Conservation (phyloP, 1,140 invertebrate genomes). For the Monomorium pharaonis region DNA sequence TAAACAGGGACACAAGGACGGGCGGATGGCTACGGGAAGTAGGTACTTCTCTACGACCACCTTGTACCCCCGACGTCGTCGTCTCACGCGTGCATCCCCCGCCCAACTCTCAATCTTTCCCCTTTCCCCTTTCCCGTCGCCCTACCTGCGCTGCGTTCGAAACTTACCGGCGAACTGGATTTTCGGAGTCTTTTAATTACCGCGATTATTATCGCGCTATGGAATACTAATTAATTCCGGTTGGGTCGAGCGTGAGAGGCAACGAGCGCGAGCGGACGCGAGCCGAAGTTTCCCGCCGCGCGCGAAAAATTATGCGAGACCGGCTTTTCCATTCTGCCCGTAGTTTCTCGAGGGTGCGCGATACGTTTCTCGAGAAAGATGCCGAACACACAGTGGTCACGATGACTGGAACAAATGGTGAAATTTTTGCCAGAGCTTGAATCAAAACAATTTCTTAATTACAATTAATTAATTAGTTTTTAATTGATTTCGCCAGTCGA, state of each 20-base stretch:
- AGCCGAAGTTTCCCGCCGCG: not conserved
- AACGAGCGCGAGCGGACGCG: not conserved
- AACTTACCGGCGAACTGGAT: constrained; percentile 57
- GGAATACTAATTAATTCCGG: constrained; percentile 63
- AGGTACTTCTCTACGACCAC: constrained; percentile 60
- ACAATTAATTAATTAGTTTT: constrained; percentile 10
- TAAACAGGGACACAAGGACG: constrained; percentile 69
- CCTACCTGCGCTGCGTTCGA: constrained; percentile 1
- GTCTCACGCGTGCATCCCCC: constrained; percentile 41
- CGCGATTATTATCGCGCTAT: constrained; percentile 47
- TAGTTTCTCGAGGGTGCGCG: not conserved
- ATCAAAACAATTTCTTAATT: not conserved
- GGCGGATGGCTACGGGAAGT: constrained; percentile 61
- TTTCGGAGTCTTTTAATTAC: constrained; percentile 64
- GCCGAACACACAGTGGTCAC: not conserved
- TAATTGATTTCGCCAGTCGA: not conserved
- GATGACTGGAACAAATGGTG: not conserved
- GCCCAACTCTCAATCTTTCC: not conserved
- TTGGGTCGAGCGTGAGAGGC: constrained; percentile 9
- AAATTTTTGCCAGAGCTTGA: not conserved
- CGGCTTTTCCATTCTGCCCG: constrained; percentile 6
- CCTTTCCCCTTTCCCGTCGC: not conserved
- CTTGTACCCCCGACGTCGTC: constrained; percentile 4
- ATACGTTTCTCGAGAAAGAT: not conserved
- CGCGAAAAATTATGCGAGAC: constrained; percentile 52